These are phyloP conservation scores for Pediacus dermestoides DNA, from an alignment of 2,888 invertebrate species.

Conservation along the genomic window DNA sequence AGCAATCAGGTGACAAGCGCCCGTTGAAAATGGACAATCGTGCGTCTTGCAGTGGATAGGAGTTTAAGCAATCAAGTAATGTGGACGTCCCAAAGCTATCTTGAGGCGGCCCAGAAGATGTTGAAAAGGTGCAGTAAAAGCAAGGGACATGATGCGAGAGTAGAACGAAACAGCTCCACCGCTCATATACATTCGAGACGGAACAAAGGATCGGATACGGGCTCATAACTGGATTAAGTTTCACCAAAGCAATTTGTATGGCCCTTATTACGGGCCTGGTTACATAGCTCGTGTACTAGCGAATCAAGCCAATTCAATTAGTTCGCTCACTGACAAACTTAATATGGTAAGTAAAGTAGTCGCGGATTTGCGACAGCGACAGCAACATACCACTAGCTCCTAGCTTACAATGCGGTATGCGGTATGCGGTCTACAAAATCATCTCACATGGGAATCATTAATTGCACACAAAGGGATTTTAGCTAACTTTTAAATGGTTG, in stretches of 20 bases:
- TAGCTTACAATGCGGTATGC: slow-evolving; percentile 17
- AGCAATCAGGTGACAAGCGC: slow-evolving; percentile 1
- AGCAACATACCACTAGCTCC: slow-evolving; percentile 16
- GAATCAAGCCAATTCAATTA: slow-evolving; percentile 47
- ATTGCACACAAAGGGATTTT: slow-evolving; percentile 10
- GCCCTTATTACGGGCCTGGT: slow-evolving; percentile 45
- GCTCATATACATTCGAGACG: slow-evolving; percentile 29
- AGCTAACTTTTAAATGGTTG: not conserved
- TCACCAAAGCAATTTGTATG: slow-evolving; percentile 46
- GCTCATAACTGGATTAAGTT: slow-evolving; percentile 45
- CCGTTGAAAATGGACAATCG: not conserved
- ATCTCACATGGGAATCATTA: slow-evolving; percentile 21
- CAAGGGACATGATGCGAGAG: slow-evolving; percentile 5
- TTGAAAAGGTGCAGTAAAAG: too few species aligned
- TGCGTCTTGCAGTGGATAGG: too few species aligned
- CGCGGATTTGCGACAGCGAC: slow-evolving; percentile 37
- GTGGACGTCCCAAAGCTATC: too few species aligned
- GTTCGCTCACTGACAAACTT: slow-evolving; percentile 45
- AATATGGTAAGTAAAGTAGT: slow-evolving; percentile 46
- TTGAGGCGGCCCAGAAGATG: too few species aligned
- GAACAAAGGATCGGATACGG: slow-evolving; percentile 41
- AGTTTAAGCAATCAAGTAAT: too few species aligned
- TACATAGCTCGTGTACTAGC: slow-evolving; percentile 43
- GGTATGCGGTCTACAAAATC: slow-evolving; percentile 17
- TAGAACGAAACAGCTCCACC: slow-evolving; percentile 14